Conservation (phyloP, 2,888 invertebrate genomes). For the Harpalus rubripes region DNA sequence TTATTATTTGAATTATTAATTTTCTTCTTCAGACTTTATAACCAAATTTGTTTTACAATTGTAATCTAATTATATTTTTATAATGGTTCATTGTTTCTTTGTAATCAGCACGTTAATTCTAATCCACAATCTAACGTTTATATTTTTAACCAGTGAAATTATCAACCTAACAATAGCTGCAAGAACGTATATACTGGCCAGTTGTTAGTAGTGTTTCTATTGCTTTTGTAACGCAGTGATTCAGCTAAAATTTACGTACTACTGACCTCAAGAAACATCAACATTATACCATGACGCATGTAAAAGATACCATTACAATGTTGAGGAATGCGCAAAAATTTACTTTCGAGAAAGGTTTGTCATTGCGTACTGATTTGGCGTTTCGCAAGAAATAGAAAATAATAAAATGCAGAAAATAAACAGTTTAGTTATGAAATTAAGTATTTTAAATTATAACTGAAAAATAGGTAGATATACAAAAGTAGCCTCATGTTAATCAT, state of each 20-base stretch:
- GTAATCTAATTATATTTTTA: too few relatives aligned
- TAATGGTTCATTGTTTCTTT: too few relatives aligned
- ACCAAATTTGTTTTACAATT: too few relatives aligned
- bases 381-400: neutral
- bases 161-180: constrained; percentile 10
- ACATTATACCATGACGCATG: constrained; percentile 13
- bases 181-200: neutral
- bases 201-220: constrained; percentile 13
- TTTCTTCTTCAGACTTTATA: too few relatives aligned
- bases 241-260: constrained; percentile 44
- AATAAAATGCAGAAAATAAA: neutral
- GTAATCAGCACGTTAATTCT: neutral
- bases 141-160: neutral
- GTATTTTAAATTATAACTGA: too few relatives aligned
- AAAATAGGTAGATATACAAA: too few relatives aligned
- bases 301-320: neutral
- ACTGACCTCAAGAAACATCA: constrained; percentile 41
- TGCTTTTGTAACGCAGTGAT: constrained; percentile 25
- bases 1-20: too few relatives aligned
- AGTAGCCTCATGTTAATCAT: too few relatives aligned
- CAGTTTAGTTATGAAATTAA: too few relatives aligned
- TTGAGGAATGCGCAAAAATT: constrained; percentile 6
- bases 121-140: neutral
- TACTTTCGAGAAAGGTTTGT: constrained; percentile 4
- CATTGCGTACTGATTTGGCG: neutral